Percentiles rank a stretch among this genome's conserved stretches.
Evolutionary conservation across 2,113 vertebrate species (phyloP).

Genomic region (Poicephalus gulielmi): DNA sequence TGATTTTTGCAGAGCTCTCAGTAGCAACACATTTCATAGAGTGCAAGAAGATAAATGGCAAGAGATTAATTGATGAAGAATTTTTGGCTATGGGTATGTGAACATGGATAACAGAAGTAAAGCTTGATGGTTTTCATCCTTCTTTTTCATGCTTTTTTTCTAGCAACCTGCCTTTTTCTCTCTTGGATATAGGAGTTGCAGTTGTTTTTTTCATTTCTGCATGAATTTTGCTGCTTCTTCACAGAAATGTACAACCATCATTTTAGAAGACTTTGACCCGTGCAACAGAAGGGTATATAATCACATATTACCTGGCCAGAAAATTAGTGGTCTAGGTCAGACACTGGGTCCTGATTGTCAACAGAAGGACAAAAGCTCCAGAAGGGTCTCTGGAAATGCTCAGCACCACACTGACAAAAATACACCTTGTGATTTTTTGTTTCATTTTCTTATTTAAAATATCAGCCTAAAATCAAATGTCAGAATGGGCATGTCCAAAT

Average conservation of each 20-base stretch:
- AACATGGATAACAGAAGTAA: background rate
- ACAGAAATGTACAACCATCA: background rate
- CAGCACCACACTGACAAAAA: background rate
- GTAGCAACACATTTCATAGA: background rate
- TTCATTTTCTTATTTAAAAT: background rate
- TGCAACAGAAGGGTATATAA: background rate
- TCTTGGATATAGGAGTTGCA: background rate
- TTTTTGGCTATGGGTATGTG: background rate
- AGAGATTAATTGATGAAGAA: slow-evolving; percentile 4
- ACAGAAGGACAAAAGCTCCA: background rate
- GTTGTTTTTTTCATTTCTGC: background rate
- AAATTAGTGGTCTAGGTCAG: background rate
- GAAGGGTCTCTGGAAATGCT: background rate
- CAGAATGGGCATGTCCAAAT: background rate
- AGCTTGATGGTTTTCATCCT: background rate
- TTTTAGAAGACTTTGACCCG: background rate
- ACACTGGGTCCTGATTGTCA: background rate
- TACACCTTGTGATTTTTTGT: background rate
- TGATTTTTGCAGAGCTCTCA: background rate
- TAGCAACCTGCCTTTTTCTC: background rate
- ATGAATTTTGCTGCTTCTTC: slow-evolving; percentile 7
- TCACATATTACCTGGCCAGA: background rate
- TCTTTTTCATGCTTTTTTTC: background rate
- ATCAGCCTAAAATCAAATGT: background rate
- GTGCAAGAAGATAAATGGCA: background rate